phyloP scores from a whole-genome alignment of 2,888 invertebrate species.

The Ornithoptera priamus region DNA sequence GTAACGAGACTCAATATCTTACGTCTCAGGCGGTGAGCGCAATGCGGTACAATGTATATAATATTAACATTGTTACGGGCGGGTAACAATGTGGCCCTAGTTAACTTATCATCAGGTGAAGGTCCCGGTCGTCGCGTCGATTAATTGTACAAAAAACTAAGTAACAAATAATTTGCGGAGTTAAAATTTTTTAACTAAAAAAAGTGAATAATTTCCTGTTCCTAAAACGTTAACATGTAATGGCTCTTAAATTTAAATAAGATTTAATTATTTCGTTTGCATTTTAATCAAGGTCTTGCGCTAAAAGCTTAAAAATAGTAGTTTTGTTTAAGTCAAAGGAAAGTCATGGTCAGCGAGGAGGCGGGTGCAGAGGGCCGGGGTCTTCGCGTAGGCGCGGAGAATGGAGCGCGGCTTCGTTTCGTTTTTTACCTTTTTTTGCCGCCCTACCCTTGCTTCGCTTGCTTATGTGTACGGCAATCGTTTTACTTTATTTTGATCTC shows the following conservation, averaged over 20 bases:
- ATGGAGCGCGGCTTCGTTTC: slow-evolving; percentile 45
- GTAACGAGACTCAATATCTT: too few relatives aligned
- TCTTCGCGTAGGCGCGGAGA: slow-evolving; percentile 63
- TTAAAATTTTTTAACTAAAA: too few relatives aligned
- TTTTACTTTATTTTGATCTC: slow-evolving; percentile 62
- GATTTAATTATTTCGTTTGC: slow-evolving; percentile 12
- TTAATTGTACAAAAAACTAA: neutral
- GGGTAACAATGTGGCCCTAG: too few relatives aligned
- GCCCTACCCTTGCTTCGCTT: slow-evolving; percentile 63
- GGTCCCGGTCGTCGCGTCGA: too few relatives aligned
- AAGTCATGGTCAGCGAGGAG: slow-evolving; percentile 28
- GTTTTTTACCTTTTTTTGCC: slow-evolving; percentile 71
- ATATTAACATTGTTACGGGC: too few relatives aligned
- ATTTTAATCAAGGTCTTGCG: slow-evolving; percentile 26
- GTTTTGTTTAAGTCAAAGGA: slow-evolving; percentile 16
- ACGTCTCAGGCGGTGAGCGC: too few relatives aligned
- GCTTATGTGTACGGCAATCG: slow-evolving; percentile 52
- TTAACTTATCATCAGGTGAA: too few relatives aligned
- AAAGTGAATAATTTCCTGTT: slow-evolving; percentile 15
- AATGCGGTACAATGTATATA: too few relatives aligned
- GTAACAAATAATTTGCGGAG: neutral
- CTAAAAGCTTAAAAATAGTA: slow-evolving; percentile 27
- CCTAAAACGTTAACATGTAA: slow-evolving; percentile 20
- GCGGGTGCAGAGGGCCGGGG: slow-evolving; percentile 44
- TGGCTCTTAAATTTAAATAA: slow-evolving; percentile 14